Evolutionary conservation across 2,797 vertebrate species (phyloP).

Genomic region (Eutrigla gurnardus): DNA sequence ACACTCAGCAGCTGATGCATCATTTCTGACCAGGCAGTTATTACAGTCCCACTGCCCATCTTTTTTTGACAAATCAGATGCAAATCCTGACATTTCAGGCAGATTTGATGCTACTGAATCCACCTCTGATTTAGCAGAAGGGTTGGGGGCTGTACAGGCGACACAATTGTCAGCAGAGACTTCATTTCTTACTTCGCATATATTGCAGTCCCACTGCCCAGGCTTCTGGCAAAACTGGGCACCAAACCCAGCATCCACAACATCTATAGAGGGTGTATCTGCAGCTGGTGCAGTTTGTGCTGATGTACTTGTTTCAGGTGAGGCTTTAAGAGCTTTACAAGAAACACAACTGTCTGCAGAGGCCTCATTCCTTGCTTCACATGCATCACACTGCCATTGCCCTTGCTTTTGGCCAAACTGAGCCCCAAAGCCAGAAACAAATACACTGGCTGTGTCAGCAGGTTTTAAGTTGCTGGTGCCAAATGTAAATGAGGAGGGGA

Average conservation of each 20-base stretch:
- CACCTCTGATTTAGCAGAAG: constrained; percentile 65
- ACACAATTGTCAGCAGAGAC: constrained; percentile 80
- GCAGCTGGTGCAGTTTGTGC: constrained; percentile 57
- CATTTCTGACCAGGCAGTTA: constrained; percentile 67
- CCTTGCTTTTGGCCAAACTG: constrained; percentile 73
- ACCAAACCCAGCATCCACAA: constrained; percentile 77
- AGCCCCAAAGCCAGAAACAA: constrained; percentile 72
- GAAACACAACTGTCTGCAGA: constrained; percentile 65
- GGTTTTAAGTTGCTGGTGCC: constrained; percentile 68
- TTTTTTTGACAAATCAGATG: constrained; percentile 65
- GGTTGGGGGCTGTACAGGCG: constrained; percentile 81
- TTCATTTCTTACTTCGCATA: constrained; percentile 85
- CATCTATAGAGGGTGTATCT: constrained; percentile 19
- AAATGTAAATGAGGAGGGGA: constrained; percentile 82
- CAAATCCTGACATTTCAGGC: constrained; percentile 63
- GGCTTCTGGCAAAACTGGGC: constrained; percentile 85
- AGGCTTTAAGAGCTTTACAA: constrained; percentile 78
- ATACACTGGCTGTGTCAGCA: constrained; percentile 43
- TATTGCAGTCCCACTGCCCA: constrained; percentile 87
- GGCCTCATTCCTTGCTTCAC: constrained; percentile 68
- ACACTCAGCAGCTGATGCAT: constrained; percentile 58
- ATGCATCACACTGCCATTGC: constrained; percentile 75
- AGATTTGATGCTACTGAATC: constrained; percentile 28
- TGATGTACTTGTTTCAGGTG: constrained; percentile 46
- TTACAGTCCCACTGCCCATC: constrained; percentile 69